These are phyloP conservation scores for Propithecus coquereli DNA, from an alignment of 2,113 vertebrate genomes.

Conservation along the genomic window DNA sequence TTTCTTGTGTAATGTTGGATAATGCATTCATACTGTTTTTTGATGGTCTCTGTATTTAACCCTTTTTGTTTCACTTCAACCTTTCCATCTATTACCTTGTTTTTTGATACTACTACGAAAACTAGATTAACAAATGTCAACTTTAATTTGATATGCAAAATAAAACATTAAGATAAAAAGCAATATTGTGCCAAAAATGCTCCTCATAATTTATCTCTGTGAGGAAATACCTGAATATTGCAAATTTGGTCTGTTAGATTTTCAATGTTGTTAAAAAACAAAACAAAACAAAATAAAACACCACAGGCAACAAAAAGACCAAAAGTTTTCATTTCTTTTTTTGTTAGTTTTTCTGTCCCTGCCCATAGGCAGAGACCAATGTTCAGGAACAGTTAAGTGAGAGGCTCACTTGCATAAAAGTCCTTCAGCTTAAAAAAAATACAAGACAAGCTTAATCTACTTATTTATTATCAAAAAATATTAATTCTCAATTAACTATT, in stretches of 20 bases:
- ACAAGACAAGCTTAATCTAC: neutral
- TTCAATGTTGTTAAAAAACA: neutral
- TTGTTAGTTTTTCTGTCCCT: neutral
- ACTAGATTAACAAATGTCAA: neutral
- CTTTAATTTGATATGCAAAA: conserved; percentile 11
- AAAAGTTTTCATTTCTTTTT: neutral
- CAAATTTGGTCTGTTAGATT: neutral
- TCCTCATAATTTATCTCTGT: neutral
- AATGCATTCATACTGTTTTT: conserved; percentile 64
- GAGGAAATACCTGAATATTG: neutral
- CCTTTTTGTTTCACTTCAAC: conserved; percentile 40
- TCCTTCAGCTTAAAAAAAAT: neutral
- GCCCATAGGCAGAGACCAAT: neutral
- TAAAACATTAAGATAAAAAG: neutral
- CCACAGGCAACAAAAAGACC: neutral
- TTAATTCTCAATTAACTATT: neutral
- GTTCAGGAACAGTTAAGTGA: neutral
- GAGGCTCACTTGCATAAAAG: neutral
- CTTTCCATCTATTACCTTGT: neutral
- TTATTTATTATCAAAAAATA: neutral
- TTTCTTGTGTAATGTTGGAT: conserved; percentile 73
- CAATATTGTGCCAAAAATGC: neutral
- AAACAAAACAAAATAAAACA: neutral
- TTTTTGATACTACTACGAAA: neutral
- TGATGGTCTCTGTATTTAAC: conserved; percentile 39